Evolutionary conservation across 2,888 invertebrate species (phyloP).

Genomic region (Notodonta ziczac): DNA sequence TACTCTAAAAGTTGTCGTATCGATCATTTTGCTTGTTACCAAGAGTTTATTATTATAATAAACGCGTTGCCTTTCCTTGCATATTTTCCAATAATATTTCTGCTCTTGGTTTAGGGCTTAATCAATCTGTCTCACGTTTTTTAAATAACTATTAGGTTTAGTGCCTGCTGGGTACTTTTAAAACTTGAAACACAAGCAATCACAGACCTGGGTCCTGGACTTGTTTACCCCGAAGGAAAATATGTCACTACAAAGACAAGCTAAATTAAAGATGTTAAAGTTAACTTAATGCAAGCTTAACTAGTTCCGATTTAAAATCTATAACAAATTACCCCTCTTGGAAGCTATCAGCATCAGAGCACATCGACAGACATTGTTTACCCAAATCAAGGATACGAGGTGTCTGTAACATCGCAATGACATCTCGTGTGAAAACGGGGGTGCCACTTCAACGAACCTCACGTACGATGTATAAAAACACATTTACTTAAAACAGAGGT

Average conservation of each 20-base stretch:
- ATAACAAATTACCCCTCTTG: background rate
- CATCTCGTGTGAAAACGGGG: conserved; percentile 65
- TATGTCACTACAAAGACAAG: too few relatives aligned
- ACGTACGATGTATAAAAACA: conserved; percentile 58
- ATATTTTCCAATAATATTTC: too few relatives aligned
- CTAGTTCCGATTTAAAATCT: too few relatives aligned
- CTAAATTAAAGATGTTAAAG: too few relatives aligned
- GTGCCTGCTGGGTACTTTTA: background rate
- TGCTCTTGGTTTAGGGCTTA: too few relatives aligned
- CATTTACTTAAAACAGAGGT: conserved; percentile 54
- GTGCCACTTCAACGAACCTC: conserved; percentile 69
- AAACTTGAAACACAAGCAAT: background rate
- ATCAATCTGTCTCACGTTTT: background rate
- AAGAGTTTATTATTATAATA: background rate
- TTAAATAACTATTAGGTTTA: too few relatives aligned
- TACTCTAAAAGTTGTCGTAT: conserved; percentile 17
- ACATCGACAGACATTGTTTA: conserved; percentile 56
- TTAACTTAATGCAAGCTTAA: too few relatives aligned
- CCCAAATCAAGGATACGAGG: conserved; percentile 54
- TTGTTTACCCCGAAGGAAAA: background rate
- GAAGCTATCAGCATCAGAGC: conserved; percentile 25
- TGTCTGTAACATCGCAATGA: conserved; percentile 52
- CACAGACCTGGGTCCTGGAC: background rate
- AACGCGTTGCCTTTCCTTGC: too few relatives aligned
- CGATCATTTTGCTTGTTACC: background rate